phyloP scores from a whole-genome alignment of 2,888 invertebrate genomes.

The Apomyelois bistriatella region DNA sequence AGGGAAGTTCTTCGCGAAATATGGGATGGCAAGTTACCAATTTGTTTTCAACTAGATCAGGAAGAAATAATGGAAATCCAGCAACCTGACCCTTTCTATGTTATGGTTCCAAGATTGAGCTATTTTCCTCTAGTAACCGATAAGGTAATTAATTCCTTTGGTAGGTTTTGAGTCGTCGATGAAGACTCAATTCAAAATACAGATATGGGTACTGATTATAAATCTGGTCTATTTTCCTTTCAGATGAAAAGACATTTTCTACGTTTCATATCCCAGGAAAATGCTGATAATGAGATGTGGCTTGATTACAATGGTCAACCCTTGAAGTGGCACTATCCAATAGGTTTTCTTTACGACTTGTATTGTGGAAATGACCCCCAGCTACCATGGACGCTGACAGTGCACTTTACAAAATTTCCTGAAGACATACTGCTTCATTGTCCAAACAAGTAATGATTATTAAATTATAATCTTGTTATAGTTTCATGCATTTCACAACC shows the following conservation, averaged over 20 bases:
- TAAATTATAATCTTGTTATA: not conserved
- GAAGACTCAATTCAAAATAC: no score
- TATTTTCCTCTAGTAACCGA: conserved; percentile 97
- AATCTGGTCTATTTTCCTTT: conserved; percentile 18
- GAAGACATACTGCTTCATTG: conserved; percentile 93
- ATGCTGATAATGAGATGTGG: conserved; percentile 95
- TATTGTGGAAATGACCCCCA: conserved; percentile 82
- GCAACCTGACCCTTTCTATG: conserved; percentile 94
- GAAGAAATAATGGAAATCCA: conserved; percentile 94
- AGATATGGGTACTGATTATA: not conserved
- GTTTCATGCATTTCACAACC: no score
- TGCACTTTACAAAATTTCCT: conserved; percentile 97
- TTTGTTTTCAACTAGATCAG: conserved; percentile 93
- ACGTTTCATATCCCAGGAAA: conserved; percentile 88
- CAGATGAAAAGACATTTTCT: conserved; percentile 94
- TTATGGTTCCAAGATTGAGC: conserved; percentile 95
- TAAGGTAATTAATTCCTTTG: conserved; percentile 81
- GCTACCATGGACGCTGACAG: conserved; percentile 95
- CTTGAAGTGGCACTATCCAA: conserved; percentile 93
- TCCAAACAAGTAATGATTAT: conserved; percentile 83
- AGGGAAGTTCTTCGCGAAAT: conserved; percentile 95
- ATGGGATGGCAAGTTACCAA: conserved; percentile 97
- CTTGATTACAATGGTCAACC: conserved; percentile 95
- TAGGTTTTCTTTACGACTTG: conserved; percentile 96
- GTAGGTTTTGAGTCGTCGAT: no score